Evolutionary conservation across 2,113 vertebrate species (phyloP).

Genomic region (Elgaria multicarinata): DNA sequence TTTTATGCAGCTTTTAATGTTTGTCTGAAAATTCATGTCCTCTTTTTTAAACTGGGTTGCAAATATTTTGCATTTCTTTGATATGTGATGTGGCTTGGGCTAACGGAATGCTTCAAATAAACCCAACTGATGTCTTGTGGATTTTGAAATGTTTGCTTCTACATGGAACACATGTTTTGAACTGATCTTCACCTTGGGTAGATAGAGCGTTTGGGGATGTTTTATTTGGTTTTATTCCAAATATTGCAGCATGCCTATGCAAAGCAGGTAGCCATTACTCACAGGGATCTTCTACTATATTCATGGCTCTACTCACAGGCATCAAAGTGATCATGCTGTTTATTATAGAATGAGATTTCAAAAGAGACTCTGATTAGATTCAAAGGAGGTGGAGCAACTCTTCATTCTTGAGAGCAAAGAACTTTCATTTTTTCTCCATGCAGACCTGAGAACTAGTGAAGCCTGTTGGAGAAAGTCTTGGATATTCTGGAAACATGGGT

Average conservation of each 20-base stretch:
- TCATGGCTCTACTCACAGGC: not conserved
- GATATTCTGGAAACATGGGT: not conserved
- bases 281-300: not conserved
- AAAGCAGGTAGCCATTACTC: not conserved
- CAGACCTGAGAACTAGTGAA: not conserved
- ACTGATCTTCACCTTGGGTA: not conserved
- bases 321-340: not conserved
- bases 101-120: conserved; percentile 44
- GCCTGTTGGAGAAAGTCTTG: not conserved
- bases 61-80: conserved; percentile 23
- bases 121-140: not conserved
- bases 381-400: not conserved
- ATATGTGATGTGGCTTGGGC: not conserved
- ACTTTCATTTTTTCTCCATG: not conserved
- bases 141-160: not conserved
- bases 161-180: conserved; percentile 24
- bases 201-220: not conserved
- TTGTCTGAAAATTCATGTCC: not conserved
- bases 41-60: not conserved
- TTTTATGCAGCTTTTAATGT: not conserved
- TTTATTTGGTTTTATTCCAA: conserved; percentile 10
- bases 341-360: conserved; percentile 4
- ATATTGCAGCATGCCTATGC: not conserved
- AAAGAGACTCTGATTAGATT: not conserved
- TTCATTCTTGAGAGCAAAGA: not conserved